Conservation (phyloP, 2,888 invertebrate species). For the Aspidiotus destructor region DNA sequence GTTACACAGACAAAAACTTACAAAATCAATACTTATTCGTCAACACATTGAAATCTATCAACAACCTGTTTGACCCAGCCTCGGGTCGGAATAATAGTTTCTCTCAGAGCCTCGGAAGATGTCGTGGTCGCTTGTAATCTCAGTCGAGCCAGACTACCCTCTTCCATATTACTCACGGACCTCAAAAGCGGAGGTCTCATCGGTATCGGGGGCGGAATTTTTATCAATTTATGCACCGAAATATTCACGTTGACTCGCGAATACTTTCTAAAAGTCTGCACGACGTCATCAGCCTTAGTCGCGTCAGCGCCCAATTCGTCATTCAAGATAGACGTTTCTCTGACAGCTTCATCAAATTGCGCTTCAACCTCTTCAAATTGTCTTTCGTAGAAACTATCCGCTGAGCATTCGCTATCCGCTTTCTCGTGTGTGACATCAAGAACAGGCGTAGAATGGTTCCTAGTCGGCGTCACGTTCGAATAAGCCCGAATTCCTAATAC, state of each 20-base stretch:
- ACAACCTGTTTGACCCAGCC: slow-evolving; percentile 68
- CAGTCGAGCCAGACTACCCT: neutral
- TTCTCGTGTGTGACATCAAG: slow-evolving; percentile 31
- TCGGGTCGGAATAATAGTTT: slow-evolving; percentile 41
- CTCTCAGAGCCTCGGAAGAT: slow-evolving; percentile 40
- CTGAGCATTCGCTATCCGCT: slow-evolving; percentile 44
- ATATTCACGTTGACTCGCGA: slow-evolving; percentile 36
- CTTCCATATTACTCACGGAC: slow-evolving; percentile 38
- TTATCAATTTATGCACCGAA: slow-evolving; percentile 35
- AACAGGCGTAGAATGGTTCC: neutral
- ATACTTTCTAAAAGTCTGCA: slow-evolving; percentile 52
- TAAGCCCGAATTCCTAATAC: slow-evolving; percentile 40
- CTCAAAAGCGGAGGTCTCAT: slow-evolving; percentile 48
- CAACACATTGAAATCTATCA: slow-evolving; percentile 52
- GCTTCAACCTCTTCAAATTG: slow-evolving; percentile 66
- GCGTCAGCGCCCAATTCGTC: neutral
- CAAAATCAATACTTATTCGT: neutral
- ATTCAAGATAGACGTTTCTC: slow-evolving; percentile 39
- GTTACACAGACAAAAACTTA: too few relatives aligned
- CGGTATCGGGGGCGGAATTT: slow-evolving; percentile 55
- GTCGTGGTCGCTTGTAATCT: neutral
- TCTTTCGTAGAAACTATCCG: slow-evolving; percentile 65
- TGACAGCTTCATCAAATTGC: slow-evolving; percentile 54
- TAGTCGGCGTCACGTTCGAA: slow-evolving; percentile 23
- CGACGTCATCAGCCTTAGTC: slow-evolving; percentile 1